A percentile compares a stretch with the other conserved stretches of the same genome.
These are phyloP conservation scores for Microtus pennsylvanicus DNA, from an alignment of 2,113 vertebrate species.

Conservation along the genomic window DNA sequence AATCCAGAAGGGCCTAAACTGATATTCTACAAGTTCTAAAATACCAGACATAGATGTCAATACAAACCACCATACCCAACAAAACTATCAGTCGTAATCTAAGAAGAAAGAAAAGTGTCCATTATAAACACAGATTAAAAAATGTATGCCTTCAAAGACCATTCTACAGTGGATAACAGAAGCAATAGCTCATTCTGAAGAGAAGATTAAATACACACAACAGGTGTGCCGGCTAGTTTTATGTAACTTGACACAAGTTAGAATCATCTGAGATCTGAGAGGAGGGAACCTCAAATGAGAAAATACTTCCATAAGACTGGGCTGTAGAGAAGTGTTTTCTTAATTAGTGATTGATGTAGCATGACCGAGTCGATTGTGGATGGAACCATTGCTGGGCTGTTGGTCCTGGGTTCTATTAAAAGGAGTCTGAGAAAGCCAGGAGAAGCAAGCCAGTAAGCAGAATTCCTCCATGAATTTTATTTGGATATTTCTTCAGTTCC, in stretches of 20 bases:
- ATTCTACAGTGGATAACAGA: not conserved
- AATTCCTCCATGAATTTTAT: not conserved
- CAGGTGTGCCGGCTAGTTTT: not conserved
- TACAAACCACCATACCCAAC: not conserved
- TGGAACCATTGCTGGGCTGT: not conserved
- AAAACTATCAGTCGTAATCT: not conserved
- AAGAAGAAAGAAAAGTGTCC: not conserved
- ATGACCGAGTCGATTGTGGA: not conserved
- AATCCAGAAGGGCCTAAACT: not conserved
- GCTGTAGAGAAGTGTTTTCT: not conserved
- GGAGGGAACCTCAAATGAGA: not conserved
- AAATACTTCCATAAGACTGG: not conserved
- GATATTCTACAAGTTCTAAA: not conserved
- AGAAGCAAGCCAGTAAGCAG: not conserved
- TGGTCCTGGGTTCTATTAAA: not conserved
- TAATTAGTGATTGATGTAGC: not conserved
- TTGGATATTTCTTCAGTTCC: no score
- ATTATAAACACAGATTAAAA: not conserved
- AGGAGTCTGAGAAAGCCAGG: not conserved
- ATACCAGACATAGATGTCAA: not conserved
- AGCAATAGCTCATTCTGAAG: not conserved
- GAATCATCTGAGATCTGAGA: not conserved
- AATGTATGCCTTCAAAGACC: not conserved
- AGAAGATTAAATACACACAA: not conserved
- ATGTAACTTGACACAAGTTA: not conserved